Conservation (phyloP, 2,888 invertebrate species). For the Netelia melanura region DNA sequence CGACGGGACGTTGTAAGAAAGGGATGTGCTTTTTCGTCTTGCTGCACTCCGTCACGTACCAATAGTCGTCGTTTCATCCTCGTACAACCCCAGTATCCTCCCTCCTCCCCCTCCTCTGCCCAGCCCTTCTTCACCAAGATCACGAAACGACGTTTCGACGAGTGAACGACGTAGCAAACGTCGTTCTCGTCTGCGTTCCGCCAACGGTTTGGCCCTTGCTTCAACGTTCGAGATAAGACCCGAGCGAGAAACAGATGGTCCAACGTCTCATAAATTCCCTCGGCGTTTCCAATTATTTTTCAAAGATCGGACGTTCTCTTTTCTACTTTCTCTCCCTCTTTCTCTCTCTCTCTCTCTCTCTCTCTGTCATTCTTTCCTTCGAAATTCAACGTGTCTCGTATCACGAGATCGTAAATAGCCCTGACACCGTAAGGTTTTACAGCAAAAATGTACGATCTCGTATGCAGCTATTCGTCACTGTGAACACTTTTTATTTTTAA, state of each 20-base stretch:
- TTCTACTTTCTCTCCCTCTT: neutral
- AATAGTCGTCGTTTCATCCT: constrained; percentile 58
- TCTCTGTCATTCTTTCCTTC: neutral
- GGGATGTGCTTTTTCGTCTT: constrained; percentile 35
- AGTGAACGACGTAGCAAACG: constrained; percentile 48
- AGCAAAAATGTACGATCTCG: neutral
- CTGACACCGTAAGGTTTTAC: neutral
- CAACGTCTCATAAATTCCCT: constrained; percentile 59
- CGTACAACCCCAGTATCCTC: constrained; percentile 35
- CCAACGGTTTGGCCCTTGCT: neutral
- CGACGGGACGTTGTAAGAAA: constrained; percentile 24
- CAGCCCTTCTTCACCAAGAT: neutral
- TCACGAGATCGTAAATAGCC: neutral
- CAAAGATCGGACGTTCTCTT: constrained; percentile 36
- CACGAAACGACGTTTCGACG: constrained; percentile 30
- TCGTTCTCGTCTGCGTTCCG: constrained; percentile 28
- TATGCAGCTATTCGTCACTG: neutral
- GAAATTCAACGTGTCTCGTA: neutral
- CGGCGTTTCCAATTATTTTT: constrained; percentile 63
- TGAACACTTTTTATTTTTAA: neutral
- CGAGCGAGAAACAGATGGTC: constrained; percentile 56
- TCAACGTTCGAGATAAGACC: constrained; percentile 53
- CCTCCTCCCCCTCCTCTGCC: neutral
- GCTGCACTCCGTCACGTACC: constrained; percentile 63
- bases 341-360: neutral